Evolutionary conservation across 2,113 vertebrate genomes (phyloP), one percentile per base, ranked within the genome.

Genomic region (Lonchura striata): DNA sequence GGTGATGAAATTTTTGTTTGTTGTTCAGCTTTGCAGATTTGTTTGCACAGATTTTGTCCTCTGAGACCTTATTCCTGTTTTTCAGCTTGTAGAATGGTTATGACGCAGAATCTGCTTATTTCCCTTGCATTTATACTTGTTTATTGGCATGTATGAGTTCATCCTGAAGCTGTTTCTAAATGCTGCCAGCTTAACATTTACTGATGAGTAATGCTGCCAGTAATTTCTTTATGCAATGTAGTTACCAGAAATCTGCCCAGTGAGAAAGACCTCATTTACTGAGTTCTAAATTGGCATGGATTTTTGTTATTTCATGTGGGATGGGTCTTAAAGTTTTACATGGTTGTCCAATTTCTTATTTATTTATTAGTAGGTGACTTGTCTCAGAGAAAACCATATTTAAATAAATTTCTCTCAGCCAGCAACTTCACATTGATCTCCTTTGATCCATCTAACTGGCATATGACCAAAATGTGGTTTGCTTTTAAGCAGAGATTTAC

Each of bases 51-150:
- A 92, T 89, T 68, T 85, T 90, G 70, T 87, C 37, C 80, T 93
- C 69, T 61, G 72, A 86, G 94, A 93, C 88, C 77, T 94, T 80
- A 91, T 78, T 92, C 31, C 52, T 83, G 63, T 79, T 96, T 96
- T 89, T 81, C 70, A 79, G 65, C 71, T 88, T 82, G 59, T 68
- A 82, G 80, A 50, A 37, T 90, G 50, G 33, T 39, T 94, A 70
- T 96, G 93, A 93, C 18, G 39, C 85, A 94, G 54, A 61, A 92
- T 91, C 60, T 90, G 15, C 52, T 89, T 2, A 42, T 89, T 95
- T 83, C 22, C 30, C 33, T 91, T 87, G 31, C 35, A 31, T 92
- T 91, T 85, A 47, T 92, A 31, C 50, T 86, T 95, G 70, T 94
- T 95, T 90, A 86, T 90, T 90, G 72, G 24, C 61, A 61, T 63